A percentile compares a stretch with the other conserved stretches of the same genome.
Conservation (phyloP, 2,797 vertebrate species). For the Hippopotamyrus pictus region DNA sequence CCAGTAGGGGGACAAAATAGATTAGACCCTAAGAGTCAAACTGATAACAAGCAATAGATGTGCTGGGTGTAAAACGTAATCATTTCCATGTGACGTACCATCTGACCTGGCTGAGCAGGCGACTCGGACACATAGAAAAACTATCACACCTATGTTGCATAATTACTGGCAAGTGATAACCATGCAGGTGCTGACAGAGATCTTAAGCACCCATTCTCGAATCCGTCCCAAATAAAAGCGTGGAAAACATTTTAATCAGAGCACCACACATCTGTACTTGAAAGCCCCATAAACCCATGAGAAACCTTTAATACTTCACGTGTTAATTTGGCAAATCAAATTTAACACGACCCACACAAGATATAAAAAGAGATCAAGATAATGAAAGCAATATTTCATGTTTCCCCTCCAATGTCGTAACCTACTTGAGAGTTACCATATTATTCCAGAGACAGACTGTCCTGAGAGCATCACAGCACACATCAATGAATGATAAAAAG, state of each 20-base stretch:
- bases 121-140: background rate
- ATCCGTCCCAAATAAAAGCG: background rate
- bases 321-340: constrained; percentile 5
- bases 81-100: background rate
- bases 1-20: background rate
- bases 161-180: background rate
- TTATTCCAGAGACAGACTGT: background rate
- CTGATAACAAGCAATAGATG: background rate
- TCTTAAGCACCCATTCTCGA: background rate
- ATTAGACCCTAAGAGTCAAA: background rate
- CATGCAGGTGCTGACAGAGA: background rate
- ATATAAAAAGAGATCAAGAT: background rate
- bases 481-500: background rate
- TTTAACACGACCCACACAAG: background rate
- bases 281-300: background rate
- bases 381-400: background rate
- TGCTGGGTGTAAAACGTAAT: background rate
- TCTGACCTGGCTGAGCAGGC: background rate
- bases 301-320: background rate
- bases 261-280: background rate
- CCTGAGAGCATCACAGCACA: background rate
- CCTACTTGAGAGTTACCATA: background rate
- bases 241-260: background rate
- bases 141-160: background rate
- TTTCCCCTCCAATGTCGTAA: background rate